phyloP scores from a whole-genome alignment of 2,888 invertebrate species.

The Brachypalpus laphriformis region DNA sequence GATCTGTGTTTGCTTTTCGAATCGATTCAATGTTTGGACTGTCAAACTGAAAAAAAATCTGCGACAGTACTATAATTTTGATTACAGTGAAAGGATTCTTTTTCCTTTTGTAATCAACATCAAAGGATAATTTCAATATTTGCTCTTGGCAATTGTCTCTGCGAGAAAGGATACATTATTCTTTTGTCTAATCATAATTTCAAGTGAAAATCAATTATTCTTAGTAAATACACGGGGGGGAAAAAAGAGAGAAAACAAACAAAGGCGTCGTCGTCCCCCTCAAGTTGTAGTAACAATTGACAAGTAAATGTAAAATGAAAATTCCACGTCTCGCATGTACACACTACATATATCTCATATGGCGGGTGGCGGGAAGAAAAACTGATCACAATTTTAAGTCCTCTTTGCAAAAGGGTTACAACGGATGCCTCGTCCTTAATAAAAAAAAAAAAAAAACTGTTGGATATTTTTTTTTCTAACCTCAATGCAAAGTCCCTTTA shows the following conservation, averaged over 20 bases:
- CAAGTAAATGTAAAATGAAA: slow-evolving; percentile 51
- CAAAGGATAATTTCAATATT: slow-evolving; percentile 57
- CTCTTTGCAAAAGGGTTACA: slow-evolving; percentile 15
- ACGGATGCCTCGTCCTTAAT: slow-evolving; percentile 22
- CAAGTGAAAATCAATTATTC: slow-evolving; percentile 60
- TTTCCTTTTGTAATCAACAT: slow-evolving; percentile 48
- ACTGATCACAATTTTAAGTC: slow-evolving; percentile 54
- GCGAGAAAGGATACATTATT: background rate
- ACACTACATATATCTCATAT: too few species aligned
- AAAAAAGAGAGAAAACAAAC: background rate
- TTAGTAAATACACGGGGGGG: slow-evolving; percentile 16
- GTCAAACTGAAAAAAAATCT: background rate
- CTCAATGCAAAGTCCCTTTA: slow-evolving; percentile 53
- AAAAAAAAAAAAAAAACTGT: slow-evolving; percentile 26
- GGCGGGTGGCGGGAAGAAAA: slow-evolving; percentile 3
- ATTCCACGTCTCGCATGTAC: slow-evolving; percentile 20
- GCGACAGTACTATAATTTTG: background rate
- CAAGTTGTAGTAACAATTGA: slow-evolving; percentile 42
- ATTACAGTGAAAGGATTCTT: background rate
- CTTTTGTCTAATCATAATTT: slow-evolving; percentile 27
- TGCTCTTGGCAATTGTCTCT: slow-evolving; percentile 22
- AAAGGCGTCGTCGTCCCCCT: background rate
- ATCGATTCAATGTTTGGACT: slow-evolving; percentile 43
- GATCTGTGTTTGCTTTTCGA: slow-evolving; percentile 34
- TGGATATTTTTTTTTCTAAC: too few species aligned